Conservation (phyloP, 1,140 invertebrate genomes). For the Chrysopa pallens region DNA sequence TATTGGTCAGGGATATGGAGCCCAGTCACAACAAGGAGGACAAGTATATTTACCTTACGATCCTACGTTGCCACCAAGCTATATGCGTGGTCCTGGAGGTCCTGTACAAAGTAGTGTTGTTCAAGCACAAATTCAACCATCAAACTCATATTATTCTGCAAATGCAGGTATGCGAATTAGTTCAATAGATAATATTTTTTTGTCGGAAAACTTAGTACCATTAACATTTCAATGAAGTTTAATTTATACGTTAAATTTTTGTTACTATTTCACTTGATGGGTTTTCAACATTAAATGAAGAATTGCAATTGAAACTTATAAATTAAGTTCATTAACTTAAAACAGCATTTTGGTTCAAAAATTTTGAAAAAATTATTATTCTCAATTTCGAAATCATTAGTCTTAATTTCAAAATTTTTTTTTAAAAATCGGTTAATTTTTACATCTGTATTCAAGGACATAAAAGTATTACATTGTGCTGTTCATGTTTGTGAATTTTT, state of each 20-base stretch:
- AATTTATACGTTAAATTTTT: slow-evolving; percentile 3
- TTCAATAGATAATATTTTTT: not conserved
- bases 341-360: too few species aligned
- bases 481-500: too few species aligned
- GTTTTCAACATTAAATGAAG: too few species aligned
- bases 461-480: too few species aligned
- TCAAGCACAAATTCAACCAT: slow-evolving; percentile 16
- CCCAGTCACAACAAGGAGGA: slow-evolving; percentile 21
- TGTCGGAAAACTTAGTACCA: not conserved
- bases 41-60: slow-evolving; percentile 22
- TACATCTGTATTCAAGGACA: too few species aligned
- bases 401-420: too few species aligned
- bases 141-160: slow-evolving; percentile 22
- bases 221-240: slow-evolving; percentile 3
- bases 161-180: slow-evolving; percentile 15
- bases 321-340: too few species aligned
- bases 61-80: slow-evolving; percentile 16
- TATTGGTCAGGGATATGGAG: slow-evolving; percentile 20
- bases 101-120: slow-evolving; percentile 20
- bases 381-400: too few species aligned
- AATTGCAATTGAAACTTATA: too few species aligned
- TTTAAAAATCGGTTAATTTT: too few species aligned
- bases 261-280: slow-evolving; percentile 3
- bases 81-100: slow-evolving; percentile 17
- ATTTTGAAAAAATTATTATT: too few species aligned